phyloP scores from a whole-genome alignment of 2,797 vertebrate species.

The Sebastes taczanowskii region DNA sequence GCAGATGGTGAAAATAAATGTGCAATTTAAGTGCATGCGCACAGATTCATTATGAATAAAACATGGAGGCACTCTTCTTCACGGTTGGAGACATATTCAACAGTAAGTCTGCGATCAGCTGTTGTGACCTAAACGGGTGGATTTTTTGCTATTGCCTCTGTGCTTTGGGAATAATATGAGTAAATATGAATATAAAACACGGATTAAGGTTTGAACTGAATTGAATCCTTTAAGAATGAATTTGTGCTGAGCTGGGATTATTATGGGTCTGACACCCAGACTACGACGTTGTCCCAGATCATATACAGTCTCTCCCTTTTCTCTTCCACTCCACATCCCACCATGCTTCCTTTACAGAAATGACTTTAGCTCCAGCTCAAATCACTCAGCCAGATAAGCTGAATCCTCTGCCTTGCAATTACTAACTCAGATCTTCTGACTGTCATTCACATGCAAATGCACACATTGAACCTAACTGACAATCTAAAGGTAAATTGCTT shows the following conservation, averaged over 20 bases:
- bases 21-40: neutral
- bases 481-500: conserved; percentile 22
- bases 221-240: neutral
- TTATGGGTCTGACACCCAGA: neutral
- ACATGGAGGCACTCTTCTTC: neutral
- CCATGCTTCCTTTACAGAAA: conserved; percentile 23
- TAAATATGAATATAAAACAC: neutral
- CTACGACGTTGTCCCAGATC: conserved; percentile 12
- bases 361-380: conserved; percentile 42
- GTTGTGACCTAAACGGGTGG: neutral
- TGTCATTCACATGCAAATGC: conserved; percentile 20
- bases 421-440: neutral
- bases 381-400: conserved; percentile 41
- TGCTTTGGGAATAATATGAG: neutral
- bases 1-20: conserved; percentile 25
- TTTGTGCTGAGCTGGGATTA: conserved; percentile 10
- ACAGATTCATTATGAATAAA: conserved; percentile 2
- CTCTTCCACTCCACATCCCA: conserved; percentile 32
- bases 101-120: neutral
- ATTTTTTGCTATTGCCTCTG: neutral
- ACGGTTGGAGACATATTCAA: neutral
- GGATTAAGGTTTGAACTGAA: conserved; percentile 5
- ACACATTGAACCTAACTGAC: neutral
- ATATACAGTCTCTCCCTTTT: conserved; percentile 13
- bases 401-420: conserved; percentile 39